A percentile compares a stretch with the other conserved stretches of the same genome.
Conservation (phyloP, 2,888 invertebrate genomes). For the Andricus quercusramuli region DNA sequence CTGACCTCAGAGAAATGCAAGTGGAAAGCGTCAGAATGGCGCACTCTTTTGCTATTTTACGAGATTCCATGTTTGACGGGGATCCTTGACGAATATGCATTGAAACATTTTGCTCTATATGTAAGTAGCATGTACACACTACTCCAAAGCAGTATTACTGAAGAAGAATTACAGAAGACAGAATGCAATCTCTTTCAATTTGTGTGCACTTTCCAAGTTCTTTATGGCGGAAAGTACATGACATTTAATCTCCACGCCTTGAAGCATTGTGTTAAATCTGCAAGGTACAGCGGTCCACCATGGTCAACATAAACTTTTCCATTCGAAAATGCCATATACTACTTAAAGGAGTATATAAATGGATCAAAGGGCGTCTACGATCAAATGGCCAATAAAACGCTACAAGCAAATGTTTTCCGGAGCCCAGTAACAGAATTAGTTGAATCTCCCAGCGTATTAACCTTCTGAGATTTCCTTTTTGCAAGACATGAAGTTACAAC, state of each 20-base stretch:
- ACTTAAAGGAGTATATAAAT: constrained; percentile 36
- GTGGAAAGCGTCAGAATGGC: constrained; percentile 33
- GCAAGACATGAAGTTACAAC: not conserved
- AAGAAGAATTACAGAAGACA: not conserved
- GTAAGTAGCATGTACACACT: constrained; percentile 13
- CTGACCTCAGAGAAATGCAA: not conserved
- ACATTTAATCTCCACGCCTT: constrained; percentile 41
- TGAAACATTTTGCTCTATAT: constrained; percentile 20
- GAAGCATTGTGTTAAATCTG: constrained; percentile 39
- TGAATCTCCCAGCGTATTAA: not conserved
- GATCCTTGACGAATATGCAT: constrained; percentile 5
- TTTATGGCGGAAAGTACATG: constrained; percentile 35
- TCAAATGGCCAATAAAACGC: constrained; percentile 43
- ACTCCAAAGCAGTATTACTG: too few relatives aligned
- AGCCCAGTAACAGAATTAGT: not conserved
- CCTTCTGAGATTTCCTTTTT: not conserved
- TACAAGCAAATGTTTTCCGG: not conserved
- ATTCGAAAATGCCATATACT: constrained; percentile 40
- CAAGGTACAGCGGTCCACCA: constrained; percentile 34
- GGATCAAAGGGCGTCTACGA: constrained; percentile 43
- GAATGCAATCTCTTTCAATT: constrained; percentile 23
- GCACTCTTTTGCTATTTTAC: constrained; percentile 29
- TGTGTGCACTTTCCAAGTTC: constrained; percentile 11
- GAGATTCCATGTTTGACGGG: constrained; percentile 16
- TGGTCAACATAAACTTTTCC: constrained; percentile 42